Evolutionary conservation across 2,888 invertebrate genomes (phyloP), one percentile per base, ranked within the genome.

Genomic region (Fragum fragum): DNA sequence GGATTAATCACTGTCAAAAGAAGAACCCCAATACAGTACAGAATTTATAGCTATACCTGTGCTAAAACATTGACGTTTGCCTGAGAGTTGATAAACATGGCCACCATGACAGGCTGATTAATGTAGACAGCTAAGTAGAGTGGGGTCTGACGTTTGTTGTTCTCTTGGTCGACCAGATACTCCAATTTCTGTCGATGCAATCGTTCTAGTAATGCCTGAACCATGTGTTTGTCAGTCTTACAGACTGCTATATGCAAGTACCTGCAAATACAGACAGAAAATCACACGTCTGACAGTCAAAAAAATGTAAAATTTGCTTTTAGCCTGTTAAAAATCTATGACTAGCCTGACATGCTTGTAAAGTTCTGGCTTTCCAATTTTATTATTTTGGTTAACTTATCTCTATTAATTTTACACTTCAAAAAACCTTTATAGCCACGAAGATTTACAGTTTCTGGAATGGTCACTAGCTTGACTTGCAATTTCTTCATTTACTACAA

Each of bases 211-310:
- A 92, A 73, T 1, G 92, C 92, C 78, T 90, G 88, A 0, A 92
- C 89, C 89, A 92, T 85, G 80, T 90, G 84, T 9, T 79, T 75
- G 72, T 92, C 91, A 0, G 88, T 88, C 61, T 86, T 85, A 74
- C 90, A 90, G 23, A 91, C 91, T 14, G 91, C 91, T 68, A 91
- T 89, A 79, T 91, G 92, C 11, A 92, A 79, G 63, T 90, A 90
- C 28, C 91, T 91, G 79, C 23, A 81, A 75, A n/a, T 5, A 11
- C 63, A n/a, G n/a, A n/a, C n/a, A n/a, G n/a, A n/a, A n/a, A n/a
- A n/a, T n/a, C n/a, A n/a, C n/a, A n/a, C n/a, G n/a, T n/a, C n/a
- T n/a, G n/a, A n/a, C n/a, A n/a, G n/a, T n/a, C n/a, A n/a, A n/a
- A n/a, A n/a, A n/a, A n/a, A n/a, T n/a, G n/a, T n/a, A n/a, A n/a